Percentiles rank a stretch among this genome's conserved stretches.
phyloP scores from a whole-genome alignment of 2,888 invertebrate genomes.

The Acronicta leporina region DNA sequence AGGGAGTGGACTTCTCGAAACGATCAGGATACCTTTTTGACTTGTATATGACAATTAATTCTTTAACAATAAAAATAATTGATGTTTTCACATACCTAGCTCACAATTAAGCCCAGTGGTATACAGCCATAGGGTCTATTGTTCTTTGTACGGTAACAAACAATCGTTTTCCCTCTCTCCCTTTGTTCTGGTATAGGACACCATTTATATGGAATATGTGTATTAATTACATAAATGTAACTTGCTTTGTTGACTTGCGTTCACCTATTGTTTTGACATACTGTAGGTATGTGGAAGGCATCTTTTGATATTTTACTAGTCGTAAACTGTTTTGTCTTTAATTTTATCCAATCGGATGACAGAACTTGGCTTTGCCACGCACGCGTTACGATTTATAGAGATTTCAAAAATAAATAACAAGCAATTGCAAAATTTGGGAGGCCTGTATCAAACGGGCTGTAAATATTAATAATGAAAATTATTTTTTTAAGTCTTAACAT shows the following conservation, averaged over 20 bases:
- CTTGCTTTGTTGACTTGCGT: constrained; percentile 35
- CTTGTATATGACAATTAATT: constrained; percentile 14
- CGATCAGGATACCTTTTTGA: too few relatives aligned
- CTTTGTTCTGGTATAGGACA: constrained; percentile 33
- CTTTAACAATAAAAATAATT: constrained; percentile 36
- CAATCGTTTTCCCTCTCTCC: constrained; percentile 35
- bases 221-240: constrained; percentile 48
- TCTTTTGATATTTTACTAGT: constrained; percentile 20
- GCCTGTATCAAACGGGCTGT: background rate
- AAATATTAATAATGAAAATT: background rate
- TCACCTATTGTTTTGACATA: constrained; percentile 34
- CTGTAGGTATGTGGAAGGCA: constrained; percentile 9
- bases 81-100: constrained; percentile 24
- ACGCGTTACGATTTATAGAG: too few relatives aligned
- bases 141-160: constrained; percentile 41
- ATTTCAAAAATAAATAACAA: too few relatives aligned
- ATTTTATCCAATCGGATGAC: constrained; percentile 5
- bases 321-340: constrained; percentile 23
- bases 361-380: constrained; percentile 8
- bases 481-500: too few relatives aligned
- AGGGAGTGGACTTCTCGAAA: background rate
- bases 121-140: constrained; percentile 39
- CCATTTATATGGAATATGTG: constrained; percentile 33
- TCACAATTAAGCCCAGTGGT: constrained; percentile 6
- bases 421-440: too few relatives aligned